Evolutionary conservation across 30 jellyfish, hydroid and myxozoan genomes (phyloP).

Genomic region (Aurelia sp.): DNA sequence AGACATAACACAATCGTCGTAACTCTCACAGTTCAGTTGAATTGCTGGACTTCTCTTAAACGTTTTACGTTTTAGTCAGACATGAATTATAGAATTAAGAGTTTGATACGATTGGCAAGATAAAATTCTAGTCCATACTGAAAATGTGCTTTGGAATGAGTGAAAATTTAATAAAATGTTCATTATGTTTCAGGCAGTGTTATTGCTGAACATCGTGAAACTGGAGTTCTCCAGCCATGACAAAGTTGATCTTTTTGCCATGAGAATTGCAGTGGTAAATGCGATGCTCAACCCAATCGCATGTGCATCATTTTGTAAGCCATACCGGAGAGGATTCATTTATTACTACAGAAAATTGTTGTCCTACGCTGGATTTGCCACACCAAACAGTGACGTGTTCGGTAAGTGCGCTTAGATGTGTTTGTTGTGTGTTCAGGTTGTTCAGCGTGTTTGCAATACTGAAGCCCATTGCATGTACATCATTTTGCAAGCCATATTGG

Average conservation of each 20-base stretch:
- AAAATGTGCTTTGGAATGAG: no score
- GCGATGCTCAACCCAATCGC: slow-evolving; percentile 91
- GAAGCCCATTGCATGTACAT: slow-evolving; percentile 91
- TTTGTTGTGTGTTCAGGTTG: no score
- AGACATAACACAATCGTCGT: no score
- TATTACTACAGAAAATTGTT: slow-evolving; percentile 64
- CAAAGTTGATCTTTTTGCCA: slow-evolving; percentile 85
- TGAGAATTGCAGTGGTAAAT: slow-evolving; percentile 89
- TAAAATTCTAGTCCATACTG: no score
- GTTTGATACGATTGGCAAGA: no score
- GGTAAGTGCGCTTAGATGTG: slow-evolving; percentile 49
- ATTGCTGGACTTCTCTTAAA: no score
- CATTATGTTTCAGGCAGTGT: slow-evolving; percentile 61
- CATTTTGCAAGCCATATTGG: slow-evolving; percentile 91
- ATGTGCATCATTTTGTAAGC: slow-evolving; percentile 93
- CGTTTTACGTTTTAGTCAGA: no score
- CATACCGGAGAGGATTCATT: slow-evolving; percentile 86
- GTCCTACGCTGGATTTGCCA: slow-evolving; percentile 83
- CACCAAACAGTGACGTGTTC: slow-evolving; percentile 86
- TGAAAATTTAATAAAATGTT: no score
- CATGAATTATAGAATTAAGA: no score
- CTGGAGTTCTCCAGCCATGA: slow-evolving; percentile 50
- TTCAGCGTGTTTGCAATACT: slow-evolving; percentile 41
- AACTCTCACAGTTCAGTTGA: no score
- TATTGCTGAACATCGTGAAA: slow-evolving; percentile 17